Percentiles rank a stretch among this genome's conserved stretches.
Conservation (phyloP, 2,113 vertebrate genomes). For the Takifugu bimaculatus region DNA sequence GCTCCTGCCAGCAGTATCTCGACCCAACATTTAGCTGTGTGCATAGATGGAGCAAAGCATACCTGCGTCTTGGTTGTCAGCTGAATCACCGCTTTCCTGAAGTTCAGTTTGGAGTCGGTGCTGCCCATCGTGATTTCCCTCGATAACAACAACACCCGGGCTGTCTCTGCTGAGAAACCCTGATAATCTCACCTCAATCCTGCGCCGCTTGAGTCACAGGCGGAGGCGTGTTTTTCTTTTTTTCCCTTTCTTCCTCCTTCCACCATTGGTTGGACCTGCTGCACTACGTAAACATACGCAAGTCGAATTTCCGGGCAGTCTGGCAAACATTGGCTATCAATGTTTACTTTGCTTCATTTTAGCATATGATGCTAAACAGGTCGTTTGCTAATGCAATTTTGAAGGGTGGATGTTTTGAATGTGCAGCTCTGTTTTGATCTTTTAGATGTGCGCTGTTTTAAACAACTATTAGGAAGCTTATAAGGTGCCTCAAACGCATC, state of each 20-base stretch:
- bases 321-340: not conserved
- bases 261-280: slow-evolving; percentile 43
- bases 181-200: slow-evolving; percentile 67
- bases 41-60: not conserved
- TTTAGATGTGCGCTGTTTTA: too few species aligned
- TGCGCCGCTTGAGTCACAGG: slow-evolving; percentile 57
- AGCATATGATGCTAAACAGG: not conserved
- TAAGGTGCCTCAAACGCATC: too few species aligned
- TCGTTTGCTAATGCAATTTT: too few species aligned
- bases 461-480: too few species aligned
- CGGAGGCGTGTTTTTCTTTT: slow-evolving; percentile 47
- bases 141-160: slow-evolving; percentile 21
- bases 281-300: slow-evolving; percentile 4
- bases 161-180: slow-evolving; percentile 48
- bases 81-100: slow-evolving; percentile 97
- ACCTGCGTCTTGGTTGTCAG: slow-evolving; percentile 98
- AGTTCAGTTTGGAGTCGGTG: slow-evolving; percentile 94
- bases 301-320: slow-evolving; percentile 68
- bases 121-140: slow-evolving; percentile 82
- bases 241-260: not conserved
- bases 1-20: not conserved
- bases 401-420: too few species aligned
- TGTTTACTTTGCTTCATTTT: not conserved
- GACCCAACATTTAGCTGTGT: not conserved
- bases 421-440: too few species aligned